phyloP scores from a whole-genome alignment of 2,797 vertebrate genomes.

The Chaetophractus vellerosus region DNA sequence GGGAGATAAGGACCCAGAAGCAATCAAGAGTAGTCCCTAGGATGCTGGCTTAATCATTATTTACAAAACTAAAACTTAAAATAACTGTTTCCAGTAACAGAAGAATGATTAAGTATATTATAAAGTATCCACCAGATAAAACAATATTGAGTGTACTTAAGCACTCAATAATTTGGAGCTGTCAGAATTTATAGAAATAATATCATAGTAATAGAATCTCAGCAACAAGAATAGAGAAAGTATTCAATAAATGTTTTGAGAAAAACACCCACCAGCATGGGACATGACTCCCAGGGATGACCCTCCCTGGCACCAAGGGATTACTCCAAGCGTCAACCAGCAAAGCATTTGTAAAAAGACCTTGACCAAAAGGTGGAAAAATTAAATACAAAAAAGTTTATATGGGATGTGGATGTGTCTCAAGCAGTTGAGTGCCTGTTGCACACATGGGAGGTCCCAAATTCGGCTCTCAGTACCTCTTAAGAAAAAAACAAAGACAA shows the following conservation, averaged over 20 bases:
- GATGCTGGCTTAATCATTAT: constrained; percentile 14
- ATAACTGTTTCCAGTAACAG: too few relatives aligned
- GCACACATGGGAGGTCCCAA: too few relatives aligned
- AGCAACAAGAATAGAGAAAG: constrained; percentile 27
- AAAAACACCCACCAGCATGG: too few relatives aligned
- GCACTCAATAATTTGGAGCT: constrained; percentile 48
- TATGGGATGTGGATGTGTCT: too few relatives aligned
- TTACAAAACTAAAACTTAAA: constrained; percentile 64
- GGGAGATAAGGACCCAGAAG: constrained; percentile 21
- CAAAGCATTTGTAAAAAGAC: too few relatives aligned
- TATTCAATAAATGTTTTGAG: constrained; percentile 35
- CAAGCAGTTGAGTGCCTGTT: too few relatives aligned
- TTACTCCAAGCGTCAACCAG: not conserved
- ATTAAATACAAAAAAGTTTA: too few relatives aligned
- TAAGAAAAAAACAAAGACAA: too few relatives aligned
- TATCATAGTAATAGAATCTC: not conserved
- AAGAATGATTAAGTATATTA: not conserved
- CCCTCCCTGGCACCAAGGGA: too few relatives aligned
- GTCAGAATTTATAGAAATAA: constrained; percentile 22
- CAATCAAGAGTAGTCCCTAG: not conserved
- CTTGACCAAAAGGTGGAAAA: too few relatives aligned
- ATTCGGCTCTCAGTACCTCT: too few relatives aligned
- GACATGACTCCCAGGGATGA: too few relatives aligned
- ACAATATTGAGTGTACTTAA: constrained; percentile 23
- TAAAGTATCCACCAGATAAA: not conserved